A percentile compares a stretch with the other conserved stretches of the same genome.
Conservation (phyloP, 2,113 vertebrate genomes). For the Caloenas nicobarica region DNA sequence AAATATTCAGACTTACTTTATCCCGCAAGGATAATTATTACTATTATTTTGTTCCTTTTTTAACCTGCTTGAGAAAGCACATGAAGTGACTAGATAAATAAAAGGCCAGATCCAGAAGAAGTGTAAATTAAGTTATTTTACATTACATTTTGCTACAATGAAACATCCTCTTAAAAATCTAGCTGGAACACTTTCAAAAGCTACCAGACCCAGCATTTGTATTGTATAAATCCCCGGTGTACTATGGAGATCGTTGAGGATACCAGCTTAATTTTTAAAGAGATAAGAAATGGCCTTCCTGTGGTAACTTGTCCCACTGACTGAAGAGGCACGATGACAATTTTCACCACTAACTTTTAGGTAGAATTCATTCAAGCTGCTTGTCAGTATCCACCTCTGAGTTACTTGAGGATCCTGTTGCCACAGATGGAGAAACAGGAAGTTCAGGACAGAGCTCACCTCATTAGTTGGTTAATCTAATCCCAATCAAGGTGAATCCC, state of each 20-base stretch:
- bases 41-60: neutral
- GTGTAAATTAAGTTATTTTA: neutral
- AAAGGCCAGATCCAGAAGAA: neutral
- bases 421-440: neutral
- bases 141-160: neutral
- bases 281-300: neutral
- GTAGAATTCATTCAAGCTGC: neutral
- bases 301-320: neutral
- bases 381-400: neutral
- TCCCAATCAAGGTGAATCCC: neutral
- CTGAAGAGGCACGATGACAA: neutral
- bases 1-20: constrained; percentile 11
- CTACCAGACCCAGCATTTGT: neutral
- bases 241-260: neutral
- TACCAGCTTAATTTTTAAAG: neutral
- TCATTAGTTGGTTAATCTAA: neutral
- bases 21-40: neutral
- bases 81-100: neutral
- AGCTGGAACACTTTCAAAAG: neutral
- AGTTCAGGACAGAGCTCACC: neutral
- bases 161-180: neutral
- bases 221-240: neutral
- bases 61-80: neutral
- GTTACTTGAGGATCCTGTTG: neutral
- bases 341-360: neutral